phyloP scores from a whole-genome alignment of 1,140 invertebrate genomes.

The Dermatophagoides farinae region DNA sequence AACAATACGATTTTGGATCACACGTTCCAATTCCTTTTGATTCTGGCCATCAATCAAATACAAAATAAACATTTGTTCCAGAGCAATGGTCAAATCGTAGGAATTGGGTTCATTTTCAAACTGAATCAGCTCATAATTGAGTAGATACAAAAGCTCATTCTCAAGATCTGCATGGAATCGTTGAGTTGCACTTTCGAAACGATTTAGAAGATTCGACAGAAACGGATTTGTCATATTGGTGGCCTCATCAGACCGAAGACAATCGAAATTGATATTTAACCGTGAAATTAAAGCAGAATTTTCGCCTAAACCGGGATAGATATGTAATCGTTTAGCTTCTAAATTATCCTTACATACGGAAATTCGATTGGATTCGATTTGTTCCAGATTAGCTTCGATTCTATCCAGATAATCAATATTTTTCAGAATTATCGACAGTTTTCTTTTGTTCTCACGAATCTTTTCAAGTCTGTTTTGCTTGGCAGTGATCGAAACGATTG shows the following conservation, averaged over 20 bases:
- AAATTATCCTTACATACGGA: background rate
- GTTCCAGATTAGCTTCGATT: background rate
- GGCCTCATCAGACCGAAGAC: background rate
- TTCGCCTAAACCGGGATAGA: background rate
- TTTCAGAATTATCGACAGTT: constrained; percentile 1
- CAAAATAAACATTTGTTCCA: constrained; percentile 21
- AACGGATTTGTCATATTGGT: no score
- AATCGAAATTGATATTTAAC: constrained; percentile 1
- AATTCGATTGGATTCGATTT: background rate
- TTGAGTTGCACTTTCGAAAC: background rate
- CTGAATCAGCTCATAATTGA: background rate
- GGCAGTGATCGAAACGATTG: background rate
- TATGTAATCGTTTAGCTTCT: background rate
- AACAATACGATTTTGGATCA: constrained; percentile 47
- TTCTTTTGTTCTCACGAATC: constrained; percentile 1
- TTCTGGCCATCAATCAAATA: constrained; percentile 30
- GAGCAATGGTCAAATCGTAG: background rate
- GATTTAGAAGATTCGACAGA: background rate
- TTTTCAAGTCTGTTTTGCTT: background rate
- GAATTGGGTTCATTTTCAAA: background rate
- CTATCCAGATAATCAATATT: background rate
- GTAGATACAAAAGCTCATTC: background rate
- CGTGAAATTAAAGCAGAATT: background rate
- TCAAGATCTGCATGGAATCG: background rate
- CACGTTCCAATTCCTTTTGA: constrained; percentile 43